Percentiles rank a stretch among this genome's conserved stretches.
These are phyloP conservation scores for Manis javanica DNA, from an alignment of 2,797 vertebrate species.

Conservation along the genomic window DNA sequence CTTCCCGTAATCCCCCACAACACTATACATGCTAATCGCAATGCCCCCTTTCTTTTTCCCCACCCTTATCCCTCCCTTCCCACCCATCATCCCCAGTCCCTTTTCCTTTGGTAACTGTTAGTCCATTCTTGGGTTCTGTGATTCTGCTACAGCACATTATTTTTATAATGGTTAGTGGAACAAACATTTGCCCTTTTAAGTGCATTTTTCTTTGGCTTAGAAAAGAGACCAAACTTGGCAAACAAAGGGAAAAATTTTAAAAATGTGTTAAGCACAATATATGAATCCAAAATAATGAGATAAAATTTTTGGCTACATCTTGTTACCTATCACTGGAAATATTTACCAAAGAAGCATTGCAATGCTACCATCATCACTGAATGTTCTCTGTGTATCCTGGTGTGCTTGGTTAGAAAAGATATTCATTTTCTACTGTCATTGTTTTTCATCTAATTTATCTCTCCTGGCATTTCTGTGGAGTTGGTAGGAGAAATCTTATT, in stretches of 20 bases:
- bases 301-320: background rate
- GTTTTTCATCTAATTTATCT: background rate
- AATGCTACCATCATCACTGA: background rate
- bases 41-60: too few species aligned
- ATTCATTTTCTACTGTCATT: background rate
- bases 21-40: too few species aligned
- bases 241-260: background rate
- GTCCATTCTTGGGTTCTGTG: too few species aligned
- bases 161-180: background rate
- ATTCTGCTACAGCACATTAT: background rate
- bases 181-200: background rate
- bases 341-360: background rate
- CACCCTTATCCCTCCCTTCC: too few species aligned
- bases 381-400: background rate
- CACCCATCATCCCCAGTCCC: too few species aligned
- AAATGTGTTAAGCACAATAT: background rate
- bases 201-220: background rate
- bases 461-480: background rate
- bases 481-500: background rate
- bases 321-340: background rate
- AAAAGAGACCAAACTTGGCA: background rate
- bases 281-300: background rate
- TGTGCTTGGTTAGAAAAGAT: background rate
- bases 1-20: too few species aligned
- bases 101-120: too few species aligned